These are phyloP conservation scores for Centropristis striata DNA, from an alignment of 2,113 vertebrate genomes.

Conservation along the genomic window DNA sequence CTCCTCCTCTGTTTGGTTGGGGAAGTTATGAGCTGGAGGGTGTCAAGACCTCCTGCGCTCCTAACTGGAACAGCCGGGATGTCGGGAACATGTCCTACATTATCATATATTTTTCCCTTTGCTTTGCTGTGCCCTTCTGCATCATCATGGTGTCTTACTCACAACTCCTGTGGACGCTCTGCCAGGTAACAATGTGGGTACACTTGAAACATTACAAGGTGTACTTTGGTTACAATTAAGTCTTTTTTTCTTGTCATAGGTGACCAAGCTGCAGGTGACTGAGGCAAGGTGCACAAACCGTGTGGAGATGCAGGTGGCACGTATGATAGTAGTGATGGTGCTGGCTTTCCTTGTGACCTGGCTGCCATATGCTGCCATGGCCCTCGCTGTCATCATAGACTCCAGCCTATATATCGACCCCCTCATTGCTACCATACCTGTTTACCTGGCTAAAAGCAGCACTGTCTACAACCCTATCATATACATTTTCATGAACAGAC, in stretches of 20 bases:
- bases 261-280: slow-evolving; percentile 75
- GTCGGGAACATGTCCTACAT: slow-evolving; percentile 84
- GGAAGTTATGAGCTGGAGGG: slow-evolving; percentile 85
- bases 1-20: slow-evolving; percentile 86
- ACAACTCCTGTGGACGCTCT: slow-evolving; percentile 80
- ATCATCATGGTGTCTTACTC: slow-evolving; percentile 79
- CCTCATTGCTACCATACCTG: slow-evolving; percentile 72
- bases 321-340: slow-evolving; percentile 81
- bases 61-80: slow-evolving; percentile 83
- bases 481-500: slow-evolving; percentile 85
- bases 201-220: background rate
- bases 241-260: slow-evolving; percentile 47
- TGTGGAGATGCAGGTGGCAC: slow-evolving; percentile 69
- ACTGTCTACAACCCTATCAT: slow-evolving; percentile 82
- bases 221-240: background rate
- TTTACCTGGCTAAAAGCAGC: slow-evolving; percentile 81
- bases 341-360: slow-evolving; percentile 81
- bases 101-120: slow-evolving; percentile 81
- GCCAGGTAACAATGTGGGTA: slow-evolving; percentile 72
- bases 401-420: slow-evolving; percentile 77
- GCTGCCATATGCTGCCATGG: slow-evolving; percentile 80
- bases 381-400: slow-evolving; percentile 71
- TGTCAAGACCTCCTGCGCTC: slow-evolving; percentile 81
- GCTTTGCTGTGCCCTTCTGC: slow-evolving; percentile 84
- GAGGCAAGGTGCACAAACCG: slow-evolving; percentile 73